A percentile compares a stretch with the other conserved stretches of the same genome.
phyloP scores from a whole-genome alignment of 2,888 invertebrate species.

The Lycocerus yunnanus region DNA sequence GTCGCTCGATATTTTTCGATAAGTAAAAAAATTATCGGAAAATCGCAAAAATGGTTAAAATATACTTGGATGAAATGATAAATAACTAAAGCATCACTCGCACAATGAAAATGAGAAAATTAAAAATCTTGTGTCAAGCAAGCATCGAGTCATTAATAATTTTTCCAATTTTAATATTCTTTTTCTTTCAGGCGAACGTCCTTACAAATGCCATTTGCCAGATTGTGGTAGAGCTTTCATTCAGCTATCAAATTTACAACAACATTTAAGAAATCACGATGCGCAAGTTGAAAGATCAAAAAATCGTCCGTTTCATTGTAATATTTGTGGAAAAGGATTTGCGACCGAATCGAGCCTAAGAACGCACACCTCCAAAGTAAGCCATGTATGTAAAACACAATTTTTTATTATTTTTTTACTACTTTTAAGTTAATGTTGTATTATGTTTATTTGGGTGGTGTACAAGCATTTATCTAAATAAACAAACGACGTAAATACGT shows the following conservation, averaged over 20 bases:
- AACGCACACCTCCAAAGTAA: constrained; percentile 97
- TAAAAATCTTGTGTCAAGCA: not conserved
- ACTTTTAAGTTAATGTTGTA: constrained; percentile 33
- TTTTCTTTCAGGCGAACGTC: constrained; percentile 81
- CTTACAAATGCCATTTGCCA: constrained; percentile 94
- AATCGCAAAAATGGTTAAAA: not conserved
- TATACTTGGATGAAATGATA: not conserved
- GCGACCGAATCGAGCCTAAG: constrained; percentile 94
- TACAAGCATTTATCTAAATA: constrained; percentile 9
- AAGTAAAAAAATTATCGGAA: too few relatives aligned
- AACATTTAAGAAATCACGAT: constrained; percentile 94
- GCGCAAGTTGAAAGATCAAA: constrained; percentile 94
- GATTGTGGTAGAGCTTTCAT: constrained; percentile 96
- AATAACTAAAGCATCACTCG: not conserved
- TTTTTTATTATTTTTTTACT: constrained; percentile 39
- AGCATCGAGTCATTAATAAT: not conserved
- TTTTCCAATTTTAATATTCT: not conserved
- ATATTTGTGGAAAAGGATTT: constrained; percentile 95
- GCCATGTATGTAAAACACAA: constrained; percentile 64
- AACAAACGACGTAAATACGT: not conserved
- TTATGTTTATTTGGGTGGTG: constrained; percentile 30
- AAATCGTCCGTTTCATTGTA: constrained; percentile 94
- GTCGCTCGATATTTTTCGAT: not conserved
- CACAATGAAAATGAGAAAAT: not conserved
- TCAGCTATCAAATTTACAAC: constrained; percentile 94